These are phyloP conservation scores for Atta cephalotes DNA, from an alignment of 1,140 invertebrate species.

Conservation along the genomic window DNA sequence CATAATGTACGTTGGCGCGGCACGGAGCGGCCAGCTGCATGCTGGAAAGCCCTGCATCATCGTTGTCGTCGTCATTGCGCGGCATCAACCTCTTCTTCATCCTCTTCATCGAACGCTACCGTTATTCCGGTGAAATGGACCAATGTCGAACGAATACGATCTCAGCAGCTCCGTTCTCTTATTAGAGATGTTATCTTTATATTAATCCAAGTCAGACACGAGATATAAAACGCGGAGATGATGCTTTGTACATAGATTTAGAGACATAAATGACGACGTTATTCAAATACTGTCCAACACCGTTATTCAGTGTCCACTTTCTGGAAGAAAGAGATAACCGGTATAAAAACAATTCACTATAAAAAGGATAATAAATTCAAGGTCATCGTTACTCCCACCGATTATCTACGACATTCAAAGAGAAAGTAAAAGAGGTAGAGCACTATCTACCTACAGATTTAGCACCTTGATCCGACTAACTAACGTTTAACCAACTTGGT, in stretches of 20 bases:
- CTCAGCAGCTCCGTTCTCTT: slow-evolving; percentile 6
- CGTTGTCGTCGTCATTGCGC: slow-evolving; percentile 39
- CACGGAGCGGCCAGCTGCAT: slow-evolving; percentile 72
- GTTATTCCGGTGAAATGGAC: slow-evolving; percentile 60
- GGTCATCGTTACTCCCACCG: background rate
- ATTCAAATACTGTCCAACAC: background rate
- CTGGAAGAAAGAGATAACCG: background rate
- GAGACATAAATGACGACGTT: background rate
- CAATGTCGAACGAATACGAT: slow-evolving; percentile 39
- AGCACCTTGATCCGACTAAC: slow-evolving; percentile 62
- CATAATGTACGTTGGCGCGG: slow-evolving; percentile 80
- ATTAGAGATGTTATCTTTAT: slow-evolving; percentile 35
- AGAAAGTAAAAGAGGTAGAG: background rate
- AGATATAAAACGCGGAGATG: background rate
- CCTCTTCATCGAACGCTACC: slow-evolving; percentile 64
- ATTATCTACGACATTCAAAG: background rate
- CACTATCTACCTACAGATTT: background rate
- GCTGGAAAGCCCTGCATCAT: slow-evolving; percentile 71
- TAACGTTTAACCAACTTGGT: slow-evolving; percentile 51
- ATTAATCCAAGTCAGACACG: slow-evolving; percentile 28
- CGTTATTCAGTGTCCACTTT: slow-evolving; percentile 1
- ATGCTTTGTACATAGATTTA: background rate
- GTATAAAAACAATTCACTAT: background rate
- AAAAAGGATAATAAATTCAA: slow-evolving; percentile 49
- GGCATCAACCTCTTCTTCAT: slow-evolving; percentile 34